Conservation (phyloP, 2,888 invertebrate genomes). For the Nesidiocoris tenuis region DNA sequence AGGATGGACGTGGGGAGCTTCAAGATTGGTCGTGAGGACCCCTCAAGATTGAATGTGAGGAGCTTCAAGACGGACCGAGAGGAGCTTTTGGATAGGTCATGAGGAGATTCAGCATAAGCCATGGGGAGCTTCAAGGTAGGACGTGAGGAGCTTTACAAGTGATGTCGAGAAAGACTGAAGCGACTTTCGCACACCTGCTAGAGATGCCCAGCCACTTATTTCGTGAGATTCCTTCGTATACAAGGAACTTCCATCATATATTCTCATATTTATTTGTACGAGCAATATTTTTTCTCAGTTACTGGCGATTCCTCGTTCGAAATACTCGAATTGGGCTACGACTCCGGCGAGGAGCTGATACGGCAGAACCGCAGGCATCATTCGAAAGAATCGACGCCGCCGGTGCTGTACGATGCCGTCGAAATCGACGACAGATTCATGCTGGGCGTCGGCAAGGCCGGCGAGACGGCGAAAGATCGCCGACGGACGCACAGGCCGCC, state of each 20-base stretch:
- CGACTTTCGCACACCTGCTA: no score
- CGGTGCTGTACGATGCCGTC: conserved; percentile 4
- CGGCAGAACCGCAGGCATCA: not conserved
- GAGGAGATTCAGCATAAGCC: no score
- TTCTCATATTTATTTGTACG: not conserved
- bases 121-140: no score
- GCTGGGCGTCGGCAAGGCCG: not conserved
- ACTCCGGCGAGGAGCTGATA: conserved; percentile 27
- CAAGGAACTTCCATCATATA: not conserved
- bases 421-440: conserved; percentile 4
- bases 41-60: no score
- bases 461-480: not conserved
- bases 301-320: not conserved
- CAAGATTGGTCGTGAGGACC: no score
- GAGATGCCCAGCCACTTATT: no score
- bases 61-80: no score
- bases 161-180: no score
- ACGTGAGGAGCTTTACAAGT: no score
- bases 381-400: not conserved
- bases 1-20: no score
- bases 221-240: not conserved
- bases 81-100: no score
- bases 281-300: not conserved
- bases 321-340: conserved; percentile 14
- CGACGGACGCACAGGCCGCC: conserved; percentile 11